Percentiles rank a stretch among this genome's conserved stretches.
phyloP scores from a whole-genome alignment of 53 echinoderm and acorn worm genomes.

The Henricia sp. region DNA sequence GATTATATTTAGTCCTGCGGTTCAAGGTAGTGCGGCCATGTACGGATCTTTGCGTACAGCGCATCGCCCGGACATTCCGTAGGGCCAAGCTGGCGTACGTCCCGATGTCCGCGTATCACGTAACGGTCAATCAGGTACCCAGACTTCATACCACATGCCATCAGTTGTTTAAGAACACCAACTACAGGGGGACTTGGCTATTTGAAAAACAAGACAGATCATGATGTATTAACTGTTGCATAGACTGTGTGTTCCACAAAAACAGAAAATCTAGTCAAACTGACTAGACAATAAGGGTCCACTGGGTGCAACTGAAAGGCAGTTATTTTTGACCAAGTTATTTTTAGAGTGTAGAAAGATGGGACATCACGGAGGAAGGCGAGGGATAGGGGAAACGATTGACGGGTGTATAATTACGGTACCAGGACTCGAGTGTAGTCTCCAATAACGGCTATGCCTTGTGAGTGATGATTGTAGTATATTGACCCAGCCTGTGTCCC shows the following conservation, averaged over 20 bases:
- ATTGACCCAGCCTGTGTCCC: conserved; percentile 47
- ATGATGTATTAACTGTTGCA: no score
- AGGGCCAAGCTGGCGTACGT: conserved; percentile 52
- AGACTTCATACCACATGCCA: conserved; percentile 15
- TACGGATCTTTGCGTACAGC: conserved; percentile 50
- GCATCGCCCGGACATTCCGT: conserved; percentile 51
- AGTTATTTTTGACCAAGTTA: background rate
- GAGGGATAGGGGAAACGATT: no score
- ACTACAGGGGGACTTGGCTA: conserved; percentile 39
- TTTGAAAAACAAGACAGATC: background rate
- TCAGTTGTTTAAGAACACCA: conserved; percentile 26
- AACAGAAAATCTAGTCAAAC: no score
- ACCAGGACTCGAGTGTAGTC: conserved; percentile 25
- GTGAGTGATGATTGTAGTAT: conserved; percentile 50
- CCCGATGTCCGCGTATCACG: conserved; percentile 53
- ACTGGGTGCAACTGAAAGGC: no score
- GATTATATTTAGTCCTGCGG: no score
- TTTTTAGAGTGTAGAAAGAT: background rate
- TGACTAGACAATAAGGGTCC: no score
- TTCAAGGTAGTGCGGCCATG: conserved; percentile 57
- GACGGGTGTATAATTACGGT: no score
- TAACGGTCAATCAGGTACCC: conserved; percentile 29
- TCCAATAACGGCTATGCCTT: conserved; percentile 47
- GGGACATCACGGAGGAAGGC: background rate
- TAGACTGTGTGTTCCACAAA: no score